These are phyloP conservation scores for Hybognathus amarus DNA, from an alignment of 2,797 vertebrate species.

Conservation along the genomic window DNA sequence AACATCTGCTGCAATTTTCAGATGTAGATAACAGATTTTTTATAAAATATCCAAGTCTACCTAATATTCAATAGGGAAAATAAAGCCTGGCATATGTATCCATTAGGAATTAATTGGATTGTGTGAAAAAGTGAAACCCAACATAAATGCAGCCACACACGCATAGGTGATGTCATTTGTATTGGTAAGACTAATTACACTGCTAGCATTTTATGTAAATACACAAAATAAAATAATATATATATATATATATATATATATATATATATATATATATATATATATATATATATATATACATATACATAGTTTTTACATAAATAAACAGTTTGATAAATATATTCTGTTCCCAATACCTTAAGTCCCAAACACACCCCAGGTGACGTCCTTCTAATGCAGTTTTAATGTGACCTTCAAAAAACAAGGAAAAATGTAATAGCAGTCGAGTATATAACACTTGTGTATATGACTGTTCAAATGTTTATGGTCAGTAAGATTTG, in stretches of 20 bases:
- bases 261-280: too few relatives aligned
- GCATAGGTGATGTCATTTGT: background rate
- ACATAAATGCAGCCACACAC: background rate
- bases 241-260: too few relatives aligned
- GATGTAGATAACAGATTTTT: too few relatives aligned
- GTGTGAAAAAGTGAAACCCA: background rate
- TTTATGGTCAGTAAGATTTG: background rate
- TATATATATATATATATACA: too few relatives aligned
- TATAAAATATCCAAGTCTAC: too few relatives aligned
- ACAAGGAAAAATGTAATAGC: background rate
- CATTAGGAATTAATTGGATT: background rate
- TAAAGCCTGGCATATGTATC: background rate
- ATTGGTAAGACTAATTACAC: background rate
- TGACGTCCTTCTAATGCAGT: background rate
- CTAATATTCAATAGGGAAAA: background rate
- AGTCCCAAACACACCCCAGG: background rate
- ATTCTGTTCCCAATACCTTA: background rate
- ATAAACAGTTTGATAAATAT: background rate
- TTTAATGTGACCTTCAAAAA: background rate
- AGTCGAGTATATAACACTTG: background rate
- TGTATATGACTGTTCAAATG: background rate
- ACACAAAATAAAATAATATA: too few relatives aligned
- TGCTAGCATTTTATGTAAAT: background rate
- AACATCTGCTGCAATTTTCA: background rate
- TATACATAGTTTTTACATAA: background rate